Base-by-base conservation (phyloP, 2,888 invertebrate genomes). In the Halictus quadricinctus region DNA sequence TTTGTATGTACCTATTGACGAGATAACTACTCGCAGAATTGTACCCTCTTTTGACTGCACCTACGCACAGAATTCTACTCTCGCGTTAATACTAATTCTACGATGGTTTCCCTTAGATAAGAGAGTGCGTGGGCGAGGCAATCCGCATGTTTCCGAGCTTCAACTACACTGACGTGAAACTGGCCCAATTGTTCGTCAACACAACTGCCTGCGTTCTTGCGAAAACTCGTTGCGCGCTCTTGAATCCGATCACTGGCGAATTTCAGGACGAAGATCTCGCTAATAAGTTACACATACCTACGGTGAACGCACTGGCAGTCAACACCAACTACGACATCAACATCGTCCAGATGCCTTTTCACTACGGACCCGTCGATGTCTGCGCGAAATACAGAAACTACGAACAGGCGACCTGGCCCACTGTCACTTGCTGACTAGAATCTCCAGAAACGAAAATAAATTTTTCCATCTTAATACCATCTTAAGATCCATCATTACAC, bases 201-300 rank as follows among this genome's bases (percentile, higher is more conserved):
- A 96, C 96, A 54, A 96, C 96, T 4, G 96, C 96, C 15, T 97
- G 97, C 92, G 95, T 97, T 84, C 93, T 97, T 81, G 96, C 97
- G 0, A 96, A 95, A 91, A 94, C 96, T 1, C 95, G 97, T 79
- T 97, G 97, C 93, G 95, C 96, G 73, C 94, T 95, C 1, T 96
- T 95, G 91, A 97, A 97, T 93, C 96, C 97, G 5, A 96, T 97
- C 79, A 96, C 96, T 1, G 97, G 96, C 21, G 96, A 96, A 82
- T 93, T 95, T 5, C 96, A 96, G 93, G 95, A 95, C 60, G 95
- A 95, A 48, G 91, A 92, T 48, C 95, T 95, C 80, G 94, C 95
- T 79, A 93, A 79, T 77, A 93, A 92, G 80, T 84, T 91, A 15
- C 88, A 88, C n/a, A 73, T 90, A 72, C 88, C 91, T 7, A 87